These are phyloP conservation scores for Marcusenius ussheri DNA, from an alignment of 2,113 vertebrate species.

Conservation along the genomic window DNA sequence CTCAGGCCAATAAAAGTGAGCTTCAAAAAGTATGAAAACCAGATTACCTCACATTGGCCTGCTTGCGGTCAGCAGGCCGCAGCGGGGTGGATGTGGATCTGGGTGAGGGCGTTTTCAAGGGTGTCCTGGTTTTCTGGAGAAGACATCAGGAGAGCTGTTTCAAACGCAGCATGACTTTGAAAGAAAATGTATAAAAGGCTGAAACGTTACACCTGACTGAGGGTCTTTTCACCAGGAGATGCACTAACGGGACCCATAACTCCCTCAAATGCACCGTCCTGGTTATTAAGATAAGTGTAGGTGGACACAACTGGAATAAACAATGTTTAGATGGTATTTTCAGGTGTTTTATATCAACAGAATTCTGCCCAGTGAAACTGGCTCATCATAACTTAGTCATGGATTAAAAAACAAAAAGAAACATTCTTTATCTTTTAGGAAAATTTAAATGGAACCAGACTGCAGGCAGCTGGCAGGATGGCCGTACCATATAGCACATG, in stretches of 20 bases:
- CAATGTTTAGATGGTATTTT: background rate
- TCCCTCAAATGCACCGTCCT: background rate
- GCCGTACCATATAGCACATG: constrained; percentile 58
- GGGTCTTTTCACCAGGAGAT: background rate
- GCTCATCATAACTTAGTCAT: background rate
- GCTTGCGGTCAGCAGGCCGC: constrained; percentile 56
- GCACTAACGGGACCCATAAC: background rate
- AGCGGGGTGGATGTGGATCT: constrained; percentile 57
- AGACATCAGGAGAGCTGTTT: background rate
- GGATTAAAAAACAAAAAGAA: background rate
- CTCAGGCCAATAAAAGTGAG: background rate
- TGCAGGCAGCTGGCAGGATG: background rate
- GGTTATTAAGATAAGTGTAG: background rate
- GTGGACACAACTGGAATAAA: background rate
- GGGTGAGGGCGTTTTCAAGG: constrained; percentile 45
- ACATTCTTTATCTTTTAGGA: background rate
- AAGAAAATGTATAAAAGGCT: background rate
- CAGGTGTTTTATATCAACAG: background rate
- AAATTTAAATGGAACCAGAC: background rate
- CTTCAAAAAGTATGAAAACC: background rate
- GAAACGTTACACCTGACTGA: background rate
- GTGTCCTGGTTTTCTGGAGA: constrained; percentile 65
- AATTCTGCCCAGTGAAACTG: background rate
- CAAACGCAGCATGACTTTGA: background rate
- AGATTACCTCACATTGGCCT: constrained; percentile 60